A percentile compares a stretch with the other conserved stretches of the same genome.
phyloP scores from a whole-genome alignment of 2,113 vertebrate species.

The Pica pica region DNA sequence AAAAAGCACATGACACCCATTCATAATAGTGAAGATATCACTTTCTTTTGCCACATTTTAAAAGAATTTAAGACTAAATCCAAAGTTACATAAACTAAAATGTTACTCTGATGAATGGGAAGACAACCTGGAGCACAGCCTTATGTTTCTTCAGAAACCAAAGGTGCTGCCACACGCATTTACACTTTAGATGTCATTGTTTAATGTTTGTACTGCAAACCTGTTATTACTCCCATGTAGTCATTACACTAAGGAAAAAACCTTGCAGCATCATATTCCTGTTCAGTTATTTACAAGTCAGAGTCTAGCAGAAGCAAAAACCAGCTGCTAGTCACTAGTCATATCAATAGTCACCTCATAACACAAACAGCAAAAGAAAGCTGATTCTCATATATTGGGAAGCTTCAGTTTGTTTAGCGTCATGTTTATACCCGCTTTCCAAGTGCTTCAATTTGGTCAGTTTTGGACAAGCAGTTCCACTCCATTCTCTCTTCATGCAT shows the following conservation, averaged over 20 bases:
- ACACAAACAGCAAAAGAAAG: not conserved
- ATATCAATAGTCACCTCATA: not conserved
- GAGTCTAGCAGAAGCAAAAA: not conserved
- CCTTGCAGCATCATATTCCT: not conserved
- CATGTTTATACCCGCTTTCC: not conserved
- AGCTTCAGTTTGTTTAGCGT: not conserved
- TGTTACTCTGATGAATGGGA: not conserved
- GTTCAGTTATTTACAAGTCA: not conserved
- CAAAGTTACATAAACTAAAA: not conserved
- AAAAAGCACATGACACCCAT: not conserved
- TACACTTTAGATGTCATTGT: not conserved
- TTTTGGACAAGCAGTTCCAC: not conserved
- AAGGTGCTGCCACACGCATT: not conserved
- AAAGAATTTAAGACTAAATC: not conserved
- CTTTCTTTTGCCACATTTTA: not conserved
- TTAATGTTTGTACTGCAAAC: not conserved
- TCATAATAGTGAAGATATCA: not conserved
- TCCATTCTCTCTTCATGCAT: not conserved
- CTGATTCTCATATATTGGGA: not conserved
- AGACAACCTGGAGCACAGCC: fast-evolving
- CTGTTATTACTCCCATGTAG: not conserved
- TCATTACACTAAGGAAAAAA: not conserved
- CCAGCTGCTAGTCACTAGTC: not conserved
- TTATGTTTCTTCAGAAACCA: not conserved
- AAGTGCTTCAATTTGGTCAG: not conserved